A percentile compares a stretch with the other conserved stretches of the same genome.
Evolutionary conservation across 2,888 invertebrate species (phyloP).

Genomic region (Molorchus minor): DNA sequence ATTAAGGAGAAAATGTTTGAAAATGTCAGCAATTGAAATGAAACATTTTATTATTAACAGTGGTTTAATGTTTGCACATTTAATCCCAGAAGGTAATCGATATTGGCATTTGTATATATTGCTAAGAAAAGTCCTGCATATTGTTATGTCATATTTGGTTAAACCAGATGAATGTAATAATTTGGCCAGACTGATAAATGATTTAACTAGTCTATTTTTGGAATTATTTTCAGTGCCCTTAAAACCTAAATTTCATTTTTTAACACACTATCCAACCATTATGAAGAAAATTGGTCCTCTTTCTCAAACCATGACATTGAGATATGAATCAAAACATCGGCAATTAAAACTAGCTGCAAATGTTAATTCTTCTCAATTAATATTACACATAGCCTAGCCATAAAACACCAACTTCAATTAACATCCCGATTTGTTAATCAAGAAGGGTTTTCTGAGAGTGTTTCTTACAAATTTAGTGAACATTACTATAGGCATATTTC

Average conservation of each 20-base stretch:
- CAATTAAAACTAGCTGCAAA: neutral
- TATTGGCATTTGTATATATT: neutral
- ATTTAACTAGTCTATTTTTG: neutral
- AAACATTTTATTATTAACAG: neutral
- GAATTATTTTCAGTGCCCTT: neutral
- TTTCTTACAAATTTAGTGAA: neutral
- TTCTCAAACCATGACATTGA: neutral
- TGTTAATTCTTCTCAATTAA: too few species aligned
- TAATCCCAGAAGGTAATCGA: neutral
- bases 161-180: neutral
- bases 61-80: neutral
- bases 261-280: neutral
- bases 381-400: too few species aligned
- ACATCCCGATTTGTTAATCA: too few species aligned
- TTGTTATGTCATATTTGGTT: neutral
- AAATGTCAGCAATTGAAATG: conserved; percentile 36
- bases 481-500: neutral
- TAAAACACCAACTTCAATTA: too few species aligned
- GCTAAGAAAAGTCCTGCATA: neutral
- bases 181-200: neutral
- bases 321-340: neutral
- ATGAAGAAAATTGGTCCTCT: neutral
- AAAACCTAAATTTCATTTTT: neutral
- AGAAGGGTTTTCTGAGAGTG: neutral
- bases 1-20: conserved; percentile 28